These are phyloP conservation scores for Limanda limanda DNA, from an alignment of 2,113 vertebrate species.

Conservation along the genomic window DNA sequence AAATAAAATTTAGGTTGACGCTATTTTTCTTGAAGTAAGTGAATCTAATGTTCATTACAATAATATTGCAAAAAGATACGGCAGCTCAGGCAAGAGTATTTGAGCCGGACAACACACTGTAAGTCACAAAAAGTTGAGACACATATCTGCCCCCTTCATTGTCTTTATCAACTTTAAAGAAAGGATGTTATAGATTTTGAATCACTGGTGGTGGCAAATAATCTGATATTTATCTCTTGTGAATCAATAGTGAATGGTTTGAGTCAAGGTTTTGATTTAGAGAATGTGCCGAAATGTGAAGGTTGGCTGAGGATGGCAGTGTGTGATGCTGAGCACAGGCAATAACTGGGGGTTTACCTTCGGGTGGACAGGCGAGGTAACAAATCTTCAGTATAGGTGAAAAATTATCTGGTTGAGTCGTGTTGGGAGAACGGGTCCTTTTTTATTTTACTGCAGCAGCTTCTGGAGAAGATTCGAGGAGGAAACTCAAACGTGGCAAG, in stretches of 20 bases:
- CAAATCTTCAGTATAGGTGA: neutral
- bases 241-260: neutral
- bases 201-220: neutral
- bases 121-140: neutral
- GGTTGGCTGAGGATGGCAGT: too few species aligned
- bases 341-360: neutral
- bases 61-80: too few species aligned
- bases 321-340: too few species aligned
- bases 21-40: too few species aligned
- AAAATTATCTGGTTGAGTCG: neutral
- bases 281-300: neutral
- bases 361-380: neutral
- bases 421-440: too few species aligned
- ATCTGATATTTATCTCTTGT: neutral
- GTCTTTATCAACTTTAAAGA: constrained; percentile 1
- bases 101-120: too few species aligned
- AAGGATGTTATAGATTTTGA: neutral
- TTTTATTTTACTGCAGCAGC: too few species aligned
- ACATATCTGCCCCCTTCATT: neutral
- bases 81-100: too few species aligned
- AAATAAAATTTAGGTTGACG: neutral
- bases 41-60: too few species aligned
- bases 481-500: too few species aligned
- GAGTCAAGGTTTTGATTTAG: neutral
- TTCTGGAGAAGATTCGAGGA: too few species aligned